Evolutionary conservation across 2,797 vertebrate genomes (phyloP).

Genomic region (Cynodonichthys magdalenae): DNA sequence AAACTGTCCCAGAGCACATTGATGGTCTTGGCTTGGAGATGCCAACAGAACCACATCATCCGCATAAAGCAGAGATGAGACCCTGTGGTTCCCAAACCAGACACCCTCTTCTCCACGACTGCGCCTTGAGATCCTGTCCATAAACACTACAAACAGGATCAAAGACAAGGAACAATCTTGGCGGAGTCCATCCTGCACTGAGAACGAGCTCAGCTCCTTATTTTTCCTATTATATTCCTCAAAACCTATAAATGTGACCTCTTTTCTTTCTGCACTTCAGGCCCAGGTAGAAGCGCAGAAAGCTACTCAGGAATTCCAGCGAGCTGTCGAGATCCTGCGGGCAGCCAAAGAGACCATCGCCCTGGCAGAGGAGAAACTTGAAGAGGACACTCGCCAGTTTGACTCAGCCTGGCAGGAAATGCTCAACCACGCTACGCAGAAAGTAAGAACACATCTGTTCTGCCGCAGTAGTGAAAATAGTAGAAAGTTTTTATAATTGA

Average conservation of each 20-base stretch:
- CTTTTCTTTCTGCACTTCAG: conserved; percentile 62
- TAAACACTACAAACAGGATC: too few species aligned
- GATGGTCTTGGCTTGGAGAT: too few species aligned
- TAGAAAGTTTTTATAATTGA: too few species aligned
- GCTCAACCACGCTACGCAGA: conserved; percentile 97
- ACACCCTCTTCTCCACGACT: too few species aligned
- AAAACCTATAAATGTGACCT: neutral
- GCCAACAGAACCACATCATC: too few species aligned
- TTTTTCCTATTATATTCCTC: neutral
- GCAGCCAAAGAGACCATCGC: conserved; percentile 98
- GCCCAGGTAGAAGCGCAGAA: conserved; percentile 94
- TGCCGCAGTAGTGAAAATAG: neutral
- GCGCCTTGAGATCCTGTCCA: too few species aligned
- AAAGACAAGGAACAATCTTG: too few species aligned
- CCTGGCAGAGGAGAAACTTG: conserved; percentile 92
- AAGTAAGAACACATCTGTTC: conserved; percentile 76
- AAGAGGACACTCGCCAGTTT: conserved; percentile 96
- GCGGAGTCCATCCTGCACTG: too few species aligned
- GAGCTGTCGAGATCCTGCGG: conserved; percentile 93
- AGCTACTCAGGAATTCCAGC: conserved; percentile 96
- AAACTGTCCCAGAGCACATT: too few species aligned
- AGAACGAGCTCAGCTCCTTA: too few species aligned
- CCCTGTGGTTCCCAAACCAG: too few species aligned
- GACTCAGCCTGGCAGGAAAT: conserved; percentile 99
- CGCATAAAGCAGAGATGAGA: too few species aligned